A percentile compares a stretch with the other conserved stretches of the same genome.
phyloP scores from a whole-genome alignment of 2,888 invertebrate genomes.

The Eupithecia tripunctaria region DNA sequence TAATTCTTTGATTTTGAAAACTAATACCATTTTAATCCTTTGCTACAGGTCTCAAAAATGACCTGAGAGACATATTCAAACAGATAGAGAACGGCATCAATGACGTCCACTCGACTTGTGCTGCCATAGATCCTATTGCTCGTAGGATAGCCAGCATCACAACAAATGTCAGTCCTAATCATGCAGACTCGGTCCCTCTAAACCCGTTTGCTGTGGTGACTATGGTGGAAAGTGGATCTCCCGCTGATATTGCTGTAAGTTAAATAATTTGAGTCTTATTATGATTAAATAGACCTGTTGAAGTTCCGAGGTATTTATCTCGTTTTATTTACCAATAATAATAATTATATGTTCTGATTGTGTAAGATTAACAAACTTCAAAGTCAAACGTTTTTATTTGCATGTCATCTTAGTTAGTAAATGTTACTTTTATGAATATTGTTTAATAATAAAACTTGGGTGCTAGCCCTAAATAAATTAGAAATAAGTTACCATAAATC shows the following conservation, averaged over 20 bases:
- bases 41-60: slow-evolving; percentile 25
- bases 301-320: no score
- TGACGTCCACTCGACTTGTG: slow-evolving; percentile 83
- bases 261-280: background rate
- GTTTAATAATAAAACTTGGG: no score
- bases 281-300: background rate
- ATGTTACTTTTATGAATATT: no score
- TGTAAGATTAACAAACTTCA: no score
- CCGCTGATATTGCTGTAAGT: slow-evolving; percentile 92
- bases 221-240: slow-evolving; percentile 89
- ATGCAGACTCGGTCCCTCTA: slow-evolving; percentile 30
- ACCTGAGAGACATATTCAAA: slow-evolving; percentile 20
- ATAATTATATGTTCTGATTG: no score
- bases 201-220: slow-evolving; percentile 87
- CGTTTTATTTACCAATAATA: no score
- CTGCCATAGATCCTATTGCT: slow-evolving; percentile 31
- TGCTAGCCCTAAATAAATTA: no score
- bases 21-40: background rate
- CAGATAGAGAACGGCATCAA: slow-evolving; percentile 86
- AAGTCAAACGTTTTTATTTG: no score
- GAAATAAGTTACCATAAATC: no score
- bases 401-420: no score
- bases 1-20: no score
- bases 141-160: slow-evolving; percentile 1
- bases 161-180: background rate